These are phyloP conservation scores for Orgyia antiqua DNA, from an alignment of 2,888 invertebrate species.

Conservation along the genomic window DNA sequence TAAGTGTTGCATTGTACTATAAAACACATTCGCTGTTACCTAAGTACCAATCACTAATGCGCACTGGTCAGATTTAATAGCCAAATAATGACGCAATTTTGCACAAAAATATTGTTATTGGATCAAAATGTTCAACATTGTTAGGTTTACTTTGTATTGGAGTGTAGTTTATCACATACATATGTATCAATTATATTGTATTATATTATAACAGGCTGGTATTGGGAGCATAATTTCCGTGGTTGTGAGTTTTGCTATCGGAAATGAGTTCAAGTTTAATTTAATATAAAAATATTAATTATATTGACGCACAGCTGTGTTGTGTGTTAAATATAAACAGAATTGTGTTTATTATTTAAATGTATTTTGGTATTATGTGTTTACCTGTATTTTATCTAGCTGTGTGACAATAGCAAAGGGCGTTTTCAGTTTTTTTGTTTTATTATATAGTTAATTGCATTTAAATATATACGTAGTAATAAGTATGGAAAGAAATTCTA, in stretches of 20 bases:
- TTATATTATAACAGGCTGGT: slow-evolving; percentile 67
- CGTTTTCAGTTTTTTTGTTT: slow-evolving; percentile 29
- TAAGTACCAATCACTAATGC: slow-evolving; percentile 42
- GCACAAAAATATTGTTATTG: slow-evolving; percentile 45
- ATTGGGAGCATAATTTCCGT: slow-evolving; percentile 78
- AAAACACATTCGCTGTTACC: slow-evolving; percentile 35
- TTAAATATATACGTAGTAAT: slow-evolving; percentile 63
- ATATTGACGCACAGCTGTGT: slow-evolving; percentile 68
- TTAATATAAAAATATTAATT: slow-evolving; percentile 46
- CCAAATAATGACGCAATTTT: slow-evolving; percentile 35
- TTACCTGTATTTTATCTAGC: slow-evolving; percentile 55
- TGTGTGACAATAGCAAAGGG: slow-evolving; percentile 70
- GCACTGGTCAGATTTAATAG: slow-evolving; percentile 35
- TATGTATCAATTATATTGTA: slow-evolving; percentile 47
- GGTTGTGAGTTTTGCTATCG: slow-evolving; percentile 75
- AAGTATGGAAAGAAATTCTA: slow-evolving; percentile 45
- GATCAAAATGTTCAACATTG: slow-evolving; percentile 22
- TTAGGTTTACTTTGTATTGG: slow-evolving; percentile 30
- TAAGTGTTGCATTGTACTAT: slow-evolving; percentile 28
- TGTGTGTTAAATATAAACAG: slow-evolving; percentile 67
- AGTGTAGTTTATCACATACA: slow-evolving; percentile 40
- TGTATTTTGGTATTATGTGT: slow-evolving; percentile 57
- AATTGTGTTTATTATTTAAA: slow-evolving; percentile 65
- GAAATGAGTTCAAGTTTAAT: slow-evolving; percentile 70
- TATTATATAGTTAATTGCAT: slow-evolving; percentile 63